Evolutionary conservation across 2,888 invertebrate genomes (phyloP), one percentile per base, ranked within the genome.

Genomic region (Alcis repandata): DNA sequence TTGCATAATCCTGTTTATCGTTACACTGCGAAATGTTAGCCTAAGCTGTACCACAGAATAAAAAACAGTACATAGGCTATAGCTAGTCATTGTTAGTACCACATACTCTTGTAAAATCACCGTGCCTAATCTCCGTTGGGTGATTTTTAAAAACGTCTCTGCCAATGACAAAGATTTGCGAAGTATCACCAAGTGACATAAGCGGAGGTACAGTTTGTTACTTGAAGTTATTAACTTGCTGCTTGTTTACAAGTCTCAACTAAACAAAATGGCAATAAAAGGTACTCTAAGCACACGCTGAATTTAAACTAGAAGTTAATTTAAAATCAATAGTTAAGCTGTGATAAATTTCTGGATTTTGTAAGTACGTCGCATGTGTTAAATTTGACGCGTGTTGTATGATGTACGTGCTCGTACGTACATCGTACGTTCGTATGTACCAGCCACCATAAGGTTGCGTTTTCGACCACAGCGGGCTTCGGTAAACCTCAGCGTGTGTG

Each of bases 1-100:
- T 82, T 82, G 79, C 80, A 79, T 79, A 79, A 77, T 70, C 63
- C 67, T 43, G 68, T 74, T 77, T 79, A 78, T 79, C 79, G 74
- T 69, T 66, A 70, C 48, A 65, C 75, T 73, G 69, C 71, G 74
- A 79, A 79, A 79, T 70, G 67, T 65, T 73, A 75, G 63, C 59
- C 15, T 36, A 17, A 38, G 9, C 19, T 17, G 8, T 32, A 70
- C 60, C 51, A n/a, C n/a, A n/a, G n/a, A n/a, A n/a, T n/a, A n/a
- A n/a, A n/a, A n/a, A n/a, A n/a, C n/a, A n/a, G n/a, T n/a, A n/a
- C n/a, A n/a, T 36, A 17, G 22, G 9, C 19, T 17, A 10, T 32
- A 70, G 59, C 51, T 48, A 71, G 59, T 68, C 68, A 72, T 77
- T 76, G 77, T 77, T 76, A 59, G 49, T 63, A 27, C 32, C 20